A percentile compares a stretch with the other conserved stretches of the same genome.
These are phyloP conservation scores for Narcine bancroftii DNA, from an alignment of 2,113 vertebrate genomes.

Conservation along the genomic window DNA sequence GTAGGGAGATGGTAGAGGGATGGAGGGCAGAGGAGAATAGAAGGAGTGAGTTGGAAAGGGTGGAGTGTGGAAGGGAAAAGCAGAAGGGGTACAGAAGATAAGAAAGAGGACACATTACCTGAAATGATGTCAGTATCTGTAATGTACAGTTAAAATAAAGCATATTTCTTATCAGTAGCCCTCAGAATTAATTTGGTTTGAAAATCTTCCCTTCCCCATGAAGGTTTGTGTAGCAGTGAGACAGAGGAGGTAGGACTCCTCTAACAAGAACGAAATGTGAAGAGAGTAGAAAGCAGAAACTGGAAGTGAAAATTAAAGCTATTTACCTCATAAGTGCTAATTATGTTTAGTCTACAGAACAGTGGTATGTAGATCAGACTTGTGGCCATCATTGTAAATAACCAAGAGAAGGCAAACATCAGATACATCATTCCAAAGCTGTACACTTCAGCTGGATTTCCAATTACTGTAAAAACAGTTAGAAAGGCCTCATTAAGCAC, in stretches of 20 bases:
- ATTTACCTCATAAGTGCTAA: conserved; percentile 29
- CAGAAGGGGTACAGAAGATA: no score
- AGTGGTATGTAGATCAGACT: conserved; percentile 22
- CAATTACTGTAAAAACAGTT: conserved; percentile 29
- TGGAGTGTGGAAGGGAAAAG: no score
- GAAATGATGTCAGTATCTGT: no score
- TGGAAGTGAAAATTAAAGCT: background rate
- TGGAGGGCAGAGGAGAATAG: no score
- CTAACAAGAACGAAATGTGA: background rate
- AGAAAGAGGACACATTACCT: no score
- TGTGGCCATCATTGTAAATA: conserved; percentile 27
- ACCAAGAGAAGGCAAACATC: conserved; percentile 1
- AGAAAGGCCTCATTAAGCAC: background rate
- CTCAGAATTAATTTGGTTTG: no score
- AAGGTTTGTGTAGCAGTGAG: no score
- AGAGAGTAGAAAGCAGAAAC: background rate
- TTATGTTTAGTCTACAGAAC: conserved; percentile 21
- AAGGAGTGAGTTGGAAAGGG: no score
- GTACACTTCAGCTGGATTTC: conserved; percentile 28
- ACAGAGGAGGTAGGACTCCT: background rate
- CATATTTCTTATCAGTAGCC: no score
- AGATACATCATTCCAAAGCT: conserved; percentile 7
- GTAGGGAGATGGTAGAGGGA: no score
- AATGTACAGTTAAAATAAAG: no score
- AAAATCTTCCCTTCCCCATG: no score